Percentiles rank a stretch among this genome's conserved stretches.
Evolutionary conservation across 2,888 invertebrate species (phyloP).

Genomic region (Nomada hirtipes): DNA sequence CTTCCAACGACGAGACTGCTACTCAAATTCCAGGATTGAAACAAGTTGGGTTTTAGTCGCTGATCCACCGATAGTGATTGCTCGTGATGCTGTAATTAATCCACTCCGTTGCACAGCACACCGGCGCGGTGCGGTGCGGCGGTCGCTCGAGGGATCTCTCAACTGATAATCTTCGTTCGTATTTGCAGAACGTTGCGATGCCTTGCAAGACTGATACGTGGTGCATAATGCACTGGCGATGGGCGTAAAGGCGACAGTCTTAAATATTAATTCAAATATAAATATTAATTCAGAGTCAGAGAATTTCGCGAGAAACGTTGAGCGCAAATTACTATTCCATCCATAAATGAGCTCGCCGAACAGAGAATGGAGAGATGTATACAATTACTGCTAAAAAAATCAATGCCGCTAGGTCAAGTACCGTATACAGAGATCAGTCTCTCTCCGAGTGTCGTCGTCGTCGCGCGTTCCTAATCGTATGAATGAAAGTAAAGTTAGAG

Average conservation of each 20-base stretch:
- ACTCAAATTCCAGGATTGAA: constrained; percentile 8
- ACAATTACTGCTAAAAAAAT: constrained; percentile 40
- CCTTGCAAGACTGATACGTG: neutral
- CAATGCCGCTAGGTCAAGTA: constrained; percentile 35
- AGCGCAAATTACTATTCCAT: neutral
- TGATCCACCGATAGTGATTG: constrained; percentile 24
- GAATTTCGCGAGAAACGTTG: neutral
- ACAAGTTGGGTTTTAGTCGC: neutral
- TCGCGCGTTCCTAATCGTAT: constrained; percentile 36
- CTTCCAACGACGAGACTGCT: neutral
- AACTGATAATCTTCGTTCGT: no score
- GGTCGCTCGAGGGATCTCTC: no score
- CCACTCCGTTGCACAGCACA: neutral
- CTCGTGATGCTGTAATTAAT: constrained; percentile 30
- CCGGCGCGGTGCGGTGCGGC: no score
- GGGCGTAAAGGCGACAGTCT: neutral
- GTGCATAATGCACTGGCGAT: neutral
- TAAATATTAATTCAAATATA: neutral
- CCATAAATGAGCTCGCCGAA: neutral
- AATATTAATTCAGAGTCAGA: no score
- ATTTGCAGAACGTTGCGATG: neutral
- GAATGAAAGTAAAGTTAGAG: constrained; percentile 40
- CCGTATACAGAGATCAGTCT: constrained; percentile 3
- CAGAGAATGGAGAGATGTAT: neutral
- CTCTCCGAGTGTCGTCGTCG: neutral